phyloP scores from a whole-genome alignment of 2,888 invertebrate species.

The Erebia ligea region DNA sequence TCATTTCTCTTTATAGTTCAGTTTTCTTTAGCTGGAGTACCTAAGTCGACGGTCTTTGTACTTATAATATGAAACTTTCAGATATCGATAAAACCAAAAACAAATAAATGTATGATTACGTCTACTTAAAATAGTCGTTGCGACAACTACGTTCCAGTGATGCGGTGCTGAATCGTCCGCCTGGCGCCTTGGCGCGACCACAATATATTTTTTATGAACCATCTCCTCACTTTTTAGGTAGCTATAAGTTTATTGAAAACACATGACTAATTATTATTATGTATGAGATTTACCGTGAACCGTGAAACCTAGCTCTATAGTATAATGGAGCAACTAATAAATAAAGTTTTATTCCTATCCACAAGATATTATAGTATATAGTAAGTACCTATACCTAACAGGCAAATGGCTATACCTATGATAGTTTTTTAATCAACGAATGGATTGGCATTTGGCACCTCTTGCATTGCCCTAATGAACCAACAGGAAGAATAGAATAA shows the following conservation, averaged over 20 bases:
- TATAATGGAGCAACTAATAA: background rate
- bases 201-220: constrained; percentile 30
- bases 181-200: constrained; percentile 39
- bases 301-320: constrained; percentile 1
- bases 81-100: constrained; percentile 14
- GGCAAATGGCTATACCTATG: too few species aligned
- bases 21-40: too few species aligned
- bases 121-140: constrained; percentile 58
- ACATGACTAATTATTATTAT: constrained; percentile 25
- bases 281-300: too few species aligned
- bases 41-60: too few species aligned
- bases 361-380: too few species aligned
- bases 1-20: too few species aligned
- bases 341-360: background rate
- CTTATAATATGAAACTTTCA: background rate
- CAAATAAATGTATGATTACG: constrained; percentile 43
- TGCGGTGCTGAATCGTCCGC: constrained; percentile 34
- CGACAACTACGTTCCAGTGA: constrained; percentile 45
- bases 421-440: too few species aligned
- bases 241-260: constrained; percentile 8
- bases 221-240: background rate
- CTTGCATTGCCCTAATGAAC: too few species aligned
- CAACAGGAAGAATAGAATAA: too few species aligned
- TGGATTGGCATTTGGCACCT: too few species aligned
- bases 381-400: too few species aligned